Evolutionary conservation across 2,113 vertebrate genomes (phyloP).

Genomic region (Chinchilla lanigera): DNA sequence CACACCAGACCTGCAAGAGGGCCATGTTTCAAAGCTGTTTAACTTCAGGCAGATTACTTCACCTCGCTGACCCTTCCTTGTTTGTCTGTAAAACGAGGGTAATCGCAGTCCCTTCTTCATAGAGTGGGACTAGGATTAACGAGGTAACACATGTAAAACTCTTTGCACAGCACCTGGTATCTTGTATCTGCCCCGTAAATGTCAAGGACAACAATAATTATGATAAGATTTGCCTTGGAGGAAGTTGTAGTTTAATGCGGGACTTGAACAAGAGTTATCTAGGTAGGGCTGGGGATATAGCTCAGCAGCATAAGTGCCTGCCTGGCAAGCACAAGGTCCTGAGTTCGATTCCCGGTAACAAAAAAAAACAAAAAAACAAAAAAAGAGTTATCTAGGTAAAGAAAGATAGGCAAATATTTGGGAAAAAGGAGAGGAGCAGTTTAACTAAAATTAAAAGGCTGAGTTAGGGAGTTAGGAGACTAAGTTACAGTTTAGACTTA

Average conservation of each 20-base stretch:
- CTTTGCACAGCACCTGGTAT: background rate
- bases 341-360: no score
- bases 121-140: background rate
- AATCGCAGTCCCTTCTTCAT: background rate
- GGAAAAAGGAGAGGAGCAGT: background rate
- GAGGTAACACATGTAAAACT: background rate
- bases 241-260: background rate
- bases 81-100: background rate
- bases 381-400: background rate
- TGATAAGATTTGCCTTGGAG: background rate
- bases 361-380: no score
- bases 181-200: background rate
- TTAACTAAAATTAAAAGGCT: background rate
- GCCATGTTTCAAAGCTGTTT: background rate
- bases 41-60: background rate
- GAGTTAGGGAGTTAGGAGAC: background rate
- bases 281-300: no score
- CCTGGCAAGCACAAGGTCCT: no score
- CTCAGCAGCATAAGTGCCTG: no score
- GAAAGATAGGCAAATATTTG: conserved; percentile 6
- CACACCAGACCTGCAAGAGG: background rate
- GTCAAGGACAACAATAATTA: background rate
- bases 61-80: background rate
- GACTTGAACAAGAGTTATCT: background rate
- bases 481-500: background rate